Evolutionary conservation across 2,113 vertebrate genomes (phyloP).

Genomic region (Xenopus laevis): DNA sequence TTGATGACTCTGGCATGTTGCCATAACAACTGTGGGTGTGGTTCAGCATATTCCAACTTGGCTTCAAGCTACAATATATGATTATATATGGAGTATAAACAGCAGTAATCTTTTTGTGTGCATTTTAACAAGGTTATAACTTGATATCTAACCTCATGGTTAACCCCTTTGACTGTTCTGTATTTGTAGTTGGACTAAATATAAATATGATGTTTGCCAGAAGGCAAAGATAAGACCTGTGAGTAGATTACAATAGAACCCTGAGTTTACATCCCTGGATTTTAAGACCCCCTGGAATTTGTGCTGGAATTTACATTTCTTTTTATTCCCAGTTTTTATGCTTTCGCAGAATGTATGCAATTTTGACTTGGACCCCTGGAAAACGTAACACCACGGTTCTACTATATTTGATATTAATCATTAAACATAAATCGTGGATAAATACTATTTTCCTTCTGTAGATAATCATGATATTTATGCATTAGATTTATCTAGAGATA

Average conservation of each 20-base stretch:
- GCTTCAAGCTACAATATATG: constrained; percentile 26
- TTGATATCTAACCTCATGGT: constrained; percentile 6
- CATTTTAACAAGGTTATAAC: constrained; percentile 2
- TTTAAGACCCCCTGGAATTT: too few species aligned
- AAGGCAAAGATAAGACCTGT: neutral
- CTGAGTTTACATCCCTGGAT: too few species aligned
- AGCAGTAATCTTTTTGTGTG: neutral
- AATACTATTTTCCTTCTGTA: neutral
- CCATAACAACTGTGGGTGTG: constrained; percentile 1
- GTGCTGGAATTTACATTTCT: too few species aligned
- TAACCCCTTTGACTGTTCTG: neutral
- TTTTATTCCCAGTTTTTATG: too few species aligned
- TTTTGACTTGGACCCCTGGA: too few species aligned
- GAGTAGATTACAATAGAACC: too few species aligned
- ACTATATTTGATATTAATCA: neutral
- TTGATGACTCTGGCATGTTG: neutral
- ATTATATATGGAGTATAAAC: constrained; percentile 30
- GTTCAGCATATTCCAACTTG: constrained; percentile 1
- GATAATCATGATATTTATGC: too few species aligned
- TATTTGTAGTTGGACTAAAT: neutral
- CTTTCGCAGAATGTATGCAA: too few species aligned
- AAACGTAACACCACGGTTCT: too few species aligned
- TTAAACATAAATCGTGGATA: too few species aligned
- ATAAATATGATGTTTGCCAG: neutral
- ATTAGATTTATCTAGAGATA: too few species aligned